Base-by-base conservation (phyloP, 1,140 invertebrate species). In the Helicoverpa zea region DNA sequence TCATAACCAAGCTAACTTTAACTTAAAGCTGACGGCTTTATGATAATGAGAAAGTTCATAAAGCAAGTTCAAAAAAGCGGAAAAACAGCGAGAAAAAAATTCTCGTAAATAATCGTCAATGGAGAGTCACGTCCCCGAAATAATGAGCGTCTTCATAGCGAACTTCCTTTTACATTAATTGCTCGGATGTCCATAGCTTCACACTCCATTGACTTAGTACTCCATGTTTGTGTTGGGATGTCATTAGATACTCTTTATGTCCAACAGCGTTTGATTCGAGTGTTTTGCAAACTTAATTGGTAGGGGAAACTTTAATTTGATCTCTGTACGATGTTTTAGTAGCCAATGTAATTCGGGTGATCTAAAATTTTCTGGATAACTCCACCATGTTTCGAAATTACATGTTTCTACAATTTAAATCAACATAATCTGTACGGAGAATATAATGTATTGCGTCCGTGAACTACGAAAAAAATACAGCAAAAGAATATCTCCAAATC, bases 181-280 rank as follows among this genome's bases (percentile, higher is more conserved):
- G 35, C 35, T 9, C 35, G 35, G 35, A 43, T 43, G 35, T 43
- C 35, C 35, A 43, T 43, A 43, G 4, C 35, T 43, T 43, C 5
- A 43, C 64, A 49, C 43, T 68, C 64, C 10, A 49, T 68, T 68
- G 7, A 10, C 43, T 51, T 0, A 5, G 2, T 23, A 10, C 16
- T 68, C 43, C 58, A 72, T 81, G 79, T 80, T 54, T 70, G 61
- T 49, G 16, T 58, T 56, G 43, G 80, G 51, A 13, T 83, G 81
- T 80, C 66, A 80, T 81, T 81, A 81, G 68, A 66, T 49, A 77
- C 47, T 70, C 79, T 77, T 80, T 73, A 54, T 76, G 73, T 54
- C 73, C 11, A 49, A 68, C 64, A 51, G n/a, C 68, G 18, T 51
- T 49, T 72, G 14, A 66, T 76, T 64, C 70, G 35, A 66, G 64